Evolutionary conservation across 2,113 vertebrate species (phyloP).

Genomic region (Brienomyrus brachyistius): DNA sequence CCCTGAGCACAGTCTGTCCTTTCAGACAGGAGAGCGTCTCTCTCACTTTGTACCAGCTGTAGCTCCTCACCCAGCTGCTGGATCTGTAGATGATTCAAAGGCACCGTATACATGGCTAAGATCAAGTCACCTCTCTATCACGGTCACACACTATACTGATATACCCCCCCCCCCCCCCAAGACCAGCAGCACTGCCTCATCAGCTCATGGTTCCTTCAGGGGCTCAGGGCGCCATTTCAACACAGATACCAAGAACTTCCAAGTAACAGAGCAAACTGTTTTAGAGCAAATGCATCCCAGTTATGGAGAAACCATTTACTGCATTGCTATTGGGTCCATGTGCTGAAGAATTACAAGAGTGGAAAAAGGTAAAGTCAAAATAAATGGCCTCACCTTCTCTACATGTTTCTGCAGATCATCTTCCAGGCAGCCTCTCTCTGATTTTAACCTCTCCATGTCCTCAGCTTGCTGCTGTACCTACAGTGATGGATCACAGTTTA

Average conservation of each 20-base stretch:
- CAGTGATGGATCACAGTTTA: background rate
- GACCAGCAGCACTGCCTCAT: background rate
- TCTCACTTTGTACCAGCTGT: background rate
- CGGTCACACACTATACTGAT: background rate
- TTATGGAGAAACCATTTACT: background rate
- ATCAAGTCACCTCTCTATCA: background rate
- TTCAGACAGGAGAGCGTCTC: background rate
- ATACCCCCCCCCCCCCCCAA: background rate
- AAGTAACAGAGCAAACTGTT: background rate
- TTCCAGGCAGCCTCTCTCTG: background rate
- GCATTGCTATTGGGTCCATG: background rate
- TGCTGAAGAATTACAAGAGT: background rate
- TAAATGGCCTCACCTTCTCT: background rate
- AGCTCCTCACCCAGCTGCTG: slow-evolving; percentile 11
- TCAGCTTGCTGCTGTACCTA: background rate
- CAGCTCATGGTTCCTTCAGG: background rate
- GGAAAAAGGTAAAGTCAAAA: background rate
- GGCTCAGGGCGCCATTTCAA: background rate
- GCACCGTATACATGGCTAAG: background rate
- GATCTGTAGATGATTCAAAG: background rate
- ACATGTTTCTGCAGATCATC: background rate
- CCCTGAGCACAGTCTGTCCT: background rate
- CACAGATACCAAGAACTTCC: background rate
- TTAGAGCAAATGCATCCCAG: background rate
- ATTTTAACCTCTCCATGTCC: background rate